phyloP scores from a whole-genome alignment of 2,888 invertebrate genomes.

The Ornithoptera alexandrae region DNA sequence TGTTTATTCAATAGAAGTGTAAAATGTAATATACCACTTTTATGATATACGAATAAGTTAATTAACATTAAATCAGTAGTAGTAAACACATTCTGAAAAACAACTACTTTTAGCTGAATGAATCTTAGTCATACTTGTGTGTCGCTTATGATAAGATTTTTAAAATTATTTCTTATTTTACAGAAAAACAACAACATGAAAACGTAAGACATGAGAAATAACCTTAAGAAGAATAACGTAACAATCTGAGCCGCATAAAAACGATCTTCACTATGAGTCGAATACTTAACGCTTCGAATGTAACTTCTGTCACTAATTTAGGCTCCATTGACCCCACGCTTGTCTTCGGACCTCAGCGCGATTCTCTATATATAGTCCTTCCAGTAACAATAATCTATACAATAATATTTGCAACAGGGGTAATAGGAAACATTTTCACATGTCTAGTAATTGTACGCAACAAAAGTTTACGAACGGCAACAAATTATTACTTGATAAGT shows the following conservation, averaged over 20 bases:
- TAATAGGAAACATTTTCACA: slow-evolving; percentile 90
- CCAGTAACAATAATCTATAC: slow-evolving; percentile 88
- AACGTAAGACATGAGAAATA: neutral
- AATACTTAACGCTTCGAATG: slow-evolving; percentile 30
- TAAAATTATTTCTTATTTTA: neutral
- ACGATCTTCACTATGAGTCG: slow-evolving; percentile 27
- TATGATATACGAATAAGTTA: too few relatives aligned
- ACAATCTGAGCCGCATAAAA: neutral
- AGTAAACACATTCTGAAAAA: too few relatives aligned
- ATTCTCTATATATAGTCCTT: slow-evolving; percentile 82
- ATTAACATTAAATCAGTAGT: too few relatives aligned
- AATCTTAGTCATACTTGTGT: too few relatives aligned
- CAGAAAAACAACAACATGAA: slow-evolving; percentile 6
- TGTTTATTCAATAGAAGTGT: too few relatives aligned
- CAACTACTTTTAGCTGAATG: too few relatives aligned
- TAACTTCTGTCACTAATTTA: slow-evolving; percentile 35
- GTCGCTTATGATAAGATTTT: too few relatives aligned
- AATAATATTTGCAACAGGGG: slow-evolving; percentile 88
- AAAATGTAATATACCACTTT: too few relatives aligned
- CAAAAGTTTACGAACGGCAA: slow-evolving; percentile 90
- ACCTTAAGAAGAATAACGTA: neutral
- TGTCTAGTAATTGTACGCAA: slow-evolving; percentile 91
- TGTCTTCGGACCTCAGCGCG: slow-evolving; percentile 71
- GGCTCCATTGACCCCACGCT: slow-evolving; percentile 50
- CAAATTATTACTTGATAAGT: slow-evolving; percentile 91